Evolutionary conservation across 2,797 vertebrate species (phyloP), one percentile per base, ranked within the genome.

Genomic region (Fringilla coelebs): DNA sequence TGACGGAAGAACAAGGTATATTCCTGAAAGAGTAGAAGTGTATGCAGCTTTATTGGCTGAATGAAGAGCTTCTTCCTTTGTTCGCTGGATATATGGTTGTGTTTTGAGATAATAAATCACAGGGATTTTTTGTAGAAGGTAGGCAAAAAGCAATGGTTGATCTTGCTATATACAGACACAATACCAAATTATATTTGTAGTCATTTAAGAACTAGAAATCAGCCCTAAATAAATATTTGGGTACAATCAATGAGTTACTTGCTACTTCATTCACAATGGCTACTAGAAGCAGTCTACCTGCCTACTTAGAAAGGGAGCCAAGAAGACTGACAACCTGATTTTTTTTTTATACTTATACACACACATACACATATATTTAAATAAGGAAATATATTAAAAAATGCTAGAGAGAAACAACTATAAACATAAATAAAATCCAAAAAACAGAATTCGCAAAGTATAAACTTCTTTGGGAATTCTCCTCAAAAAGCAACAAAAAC

Each of bases 1-100:
- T 14, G 3, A 57, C 0, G 63, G 85, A 89, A 89, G 15, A 80
- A 54, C n/a, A 74, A 70, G 31, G 79, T 79, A 82, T 70, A 88
- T 61, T 86, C 76, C 77, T 88, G 49, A 67, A 96, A 91, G 77
- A 94, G 71, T 67, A 49, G 54, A 93, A 91, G 55, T 0, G 1
- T 54, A 72, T 40, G 45, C 74, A 62, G 85, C 67, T 94, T 95
- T 84, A 93, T 16, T 51, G 77, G 63, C 63, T 77, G 78, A 74
- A 87, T 66, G 78, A 94, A 89, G 85, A 91, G 83, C 68, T 72
- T 71, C 67, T 90, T 86, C 89, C 93, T 95, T 94, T 92, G 94
- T 91, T 86, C 60, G 13, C 60, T 73, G 57, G 63, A 85, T 60
- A 73, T 48, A 74, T 10, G 20, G n/a, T 5, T 71, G 24, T 55